A percentile compares a stretch with the other conserved stretches of the same genome.
phyloP scores from a whole-genome alignment of 1,140 invertebrate species.

The Camponotus floridanus region DNA sequence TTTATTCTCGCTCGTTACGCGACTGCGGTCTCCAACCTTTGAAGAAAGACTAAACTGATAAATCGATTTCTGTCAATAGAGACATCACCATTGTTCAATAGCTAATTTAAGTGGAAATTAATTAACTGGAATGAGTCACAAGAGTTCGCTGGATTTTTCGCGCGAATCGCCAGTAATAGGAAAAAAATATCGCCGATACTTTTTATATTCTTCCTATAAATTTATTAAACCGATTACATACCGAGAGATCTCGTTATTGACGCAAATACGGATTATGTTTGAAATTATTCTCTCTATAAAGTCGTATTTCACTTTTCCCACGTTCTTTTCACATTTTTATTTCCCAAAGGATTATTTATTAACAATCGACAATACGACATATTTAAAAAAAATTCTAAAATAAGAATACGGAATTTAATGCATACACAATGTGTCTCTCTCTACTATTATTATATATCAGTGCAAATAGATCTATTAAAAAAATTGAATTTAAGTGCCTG shows the following conservation, averaged over 20 bases:
- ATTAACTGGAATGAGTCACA: background rate
- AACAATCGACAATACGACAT: background rate
- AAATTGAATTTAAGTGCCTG: background rate
- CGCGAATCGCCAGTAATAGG: background rate
- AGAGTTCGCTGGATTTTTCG: slow-evolving; percentile 1
- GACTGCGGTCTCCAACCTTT: background rate
- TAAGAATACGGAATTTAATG: background rate
- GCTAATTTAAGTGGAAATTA: slow-evolving; percentile 34
- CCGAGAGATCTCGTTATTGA: background rate
- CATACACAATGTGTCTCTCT: background rate
- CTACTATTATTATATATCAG: background rate
- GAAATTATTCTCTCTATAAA: slow-evolving; percentile 9
- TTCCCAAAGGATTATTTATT: background rate
- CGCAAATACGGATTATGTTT: background rate
- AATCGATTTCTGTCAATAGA: slow-evolving; percentile 42
- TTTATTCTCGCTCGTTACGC: slow-evolving; percentile 17
- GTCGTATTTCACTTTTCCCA: background rate
- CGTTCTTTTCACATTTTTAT: background rate
- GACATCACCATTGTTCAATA: background rate
- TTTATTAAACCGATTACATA: background rate
- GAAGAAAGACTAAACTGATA: background rate
- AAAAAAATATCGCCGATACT: slow-evolving; percentile 3
- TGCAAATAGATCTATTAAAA: background rate
- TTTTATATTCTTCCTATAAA: background rate
- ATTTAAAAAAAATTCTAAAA: background rate